Evolutionary conservation across 2,797 vertebrate species (phyloP), one percentile per base, ranked within the genome.

Genomic region (Mastacembelus armatus): DNA sequence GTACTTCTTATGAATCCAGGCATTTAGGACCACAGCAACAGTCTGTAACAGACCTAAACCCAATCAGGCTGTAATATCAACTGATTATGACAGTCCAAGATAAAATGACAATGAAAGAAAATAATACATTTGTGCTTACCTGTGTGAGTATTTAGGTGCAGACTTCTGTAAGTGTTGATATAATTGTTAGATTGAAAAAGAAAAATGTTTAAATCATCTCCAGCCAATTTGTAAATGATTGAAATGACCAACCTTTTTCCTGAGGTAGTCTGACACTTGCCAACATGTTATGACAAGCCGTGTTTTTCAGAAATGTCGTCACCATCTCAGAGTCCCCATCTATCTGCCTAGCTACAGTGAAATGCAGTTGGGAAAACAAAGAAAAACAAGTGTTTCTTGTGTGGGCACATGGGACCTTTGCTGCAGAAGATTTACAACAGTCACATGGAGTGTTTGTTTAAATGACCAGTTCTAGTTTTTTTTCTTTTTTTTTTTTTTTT

Each of bases 191-290:
- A 40, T 36, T 59, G 7, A 32, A 40, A 24, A 14, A 9, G 10
- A 26, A 19, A 33, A 10, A 10, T 10, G 27, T 16, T 24, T 1
- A 44, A 2, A 56, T 43, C 15, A 10, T 18, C 16, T 24, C 7
- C 22, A 15, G 54, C 22, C 26, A 14, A 7, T 5, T 12, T 3
- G 9, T 0, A 11, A 14, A 33, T 15, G 7, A n/a, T 47, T 4
- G 10, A 5, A 42, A 56, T 0, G 1, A 60, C 71, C 52, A 63
- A 90, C 88, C 84, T 88, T 84, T 85, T 1, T 67, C 10, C 45
- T 81, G 70, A 45, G 52, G 66, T 16, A 36, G 55, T 0, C 1
- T 63, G 57, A 88, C 57, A 16, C 12, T 80, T 5, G 5, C 27
- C 6, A 0, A 0, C 69, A 64, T 19, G 4, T 26, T 35, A 1